Base-by-base conservation (phyloP, 2,113 vertebrate genomes). In the Hepsetus odoe region DNA sequence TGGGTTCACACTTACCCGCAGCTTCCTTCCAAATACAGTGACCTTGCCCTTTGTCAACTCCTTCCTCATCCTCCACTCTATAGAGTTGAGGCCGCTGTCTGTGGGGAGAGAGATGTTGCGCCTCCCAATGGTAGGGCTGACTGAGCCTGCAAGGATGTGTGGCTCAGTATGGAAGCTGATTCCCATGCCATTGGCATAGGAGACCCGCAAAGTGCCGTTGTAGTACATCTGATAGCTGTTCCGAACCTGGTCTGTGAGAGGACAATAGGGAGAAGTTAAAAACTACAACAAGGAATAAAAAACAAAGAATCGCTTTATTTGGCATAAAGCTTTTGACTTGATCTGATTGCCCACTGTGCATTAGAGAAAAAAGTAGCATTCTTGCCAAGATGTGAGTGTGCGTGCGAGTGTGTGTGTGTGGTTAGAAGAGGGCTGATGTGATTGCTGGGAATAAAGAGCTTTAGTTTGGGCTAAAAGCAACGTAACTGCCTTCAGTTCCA, bases 101-200 rank as follows among this genome's bases (percentile, higher is more conserved):
- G 95, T 95, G 65, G 95, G 95, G 61, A 96, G 90, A 7, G 94
- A 95, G 91, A 96, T 95, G 87, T 96, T 96, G 82, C 95, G 94
- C 69, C 94, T 92, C 74, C 95, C 94, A 12, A 96, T 95, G 79
- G 94, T 95, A 85, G 95, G 95, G 80, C 94, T 96, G 74, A 95
- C 91, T 59, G 95, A 94, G 72, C 95, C 95, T 0, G 95, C 94
- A 1, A 96, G 91, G 78, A 96, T 91, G 66, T 96, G 95, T 44
- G 95, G 95, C 84, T 96, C 95, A 2, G 94, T 96, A 87, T 95
- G 94, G 89, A 96, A 96, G 88, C 95, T 96, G 86, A 96, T 94
- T 1, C 92, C 94, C 95, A 96, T 94, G 40, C 95, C 95, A 30
- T 96, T 96, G 86, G 95, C 95, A 40, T 96, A 96, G 92, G 94